Percentiles rank a stretch among this genome's conserved stretches.
phyloP scores from a whole-genome alignment of 1,140 invertebrate genomes.

The Metaphire vulgaris region DNA sequence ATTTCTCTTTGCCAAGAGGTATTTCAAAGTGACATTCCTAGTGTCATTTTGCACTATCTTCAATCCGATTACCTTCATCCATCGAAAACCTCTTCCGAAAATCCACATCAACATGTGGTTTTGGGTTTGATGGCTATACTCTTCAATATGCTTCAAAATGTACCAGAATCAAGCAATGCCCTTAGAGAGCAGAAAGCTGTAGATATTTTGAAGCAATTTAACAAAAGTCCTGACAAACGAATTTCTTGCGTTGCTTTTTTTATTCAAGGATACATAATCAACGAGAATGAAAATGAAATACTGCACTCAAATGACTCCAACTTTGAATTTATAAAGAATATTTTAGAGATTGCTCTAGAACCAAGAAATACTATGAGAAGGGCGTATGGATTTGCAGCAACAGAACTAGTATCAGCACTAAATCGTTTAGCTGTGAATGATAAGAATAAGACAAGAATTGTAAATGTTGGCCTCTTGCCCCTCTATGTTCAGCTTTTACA shows the following conservation, averaged over 20 bases:
- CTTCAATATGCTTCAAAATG: neutral
- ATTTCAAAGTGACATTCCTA: neutral
- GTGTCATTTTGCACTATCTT: neutral
- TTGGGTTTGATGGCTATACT: neutral
- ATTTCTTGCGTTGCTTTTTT: neutral
- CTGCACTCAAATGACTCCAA: constrained; percentile 21
- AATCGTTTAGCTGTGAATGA: constrained; percentile 28
- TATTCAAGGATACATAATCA: constrained; percentile 26
- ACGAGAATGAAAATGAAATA: constrained; percentile 27
- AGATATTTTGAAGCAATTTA: neutral
- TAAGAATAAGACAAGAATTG: constrained; percentile 20
- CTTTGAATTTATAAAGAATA: constrained; percentile 19
- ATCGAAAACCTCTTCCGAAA: neutral
- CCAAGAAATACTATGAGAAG: neutral
- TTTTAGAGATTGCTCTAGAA: constrained; percentile 5
- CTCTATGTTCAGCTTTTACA: neutral
- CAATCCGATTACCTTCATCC: neutral
- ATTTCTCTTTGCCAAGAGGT: neutral
- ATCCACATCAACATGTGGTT: neutral
- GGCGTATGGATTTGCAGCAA: constrained; percentile 9
- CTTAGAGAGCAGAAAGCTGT: neutral
- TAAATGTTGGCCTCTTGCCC: neutral
- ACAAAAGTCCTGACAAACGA: neutral
- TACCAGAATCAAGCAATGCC: neutral
- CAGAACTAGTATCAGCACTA: constrained; percentile 20